Percentiles rank a stretch among this genome's conserved stretches.
phyloP scores from a whole-genome alignment of 2,113 vertebrate species.

The Hucho hucho region DNA sequence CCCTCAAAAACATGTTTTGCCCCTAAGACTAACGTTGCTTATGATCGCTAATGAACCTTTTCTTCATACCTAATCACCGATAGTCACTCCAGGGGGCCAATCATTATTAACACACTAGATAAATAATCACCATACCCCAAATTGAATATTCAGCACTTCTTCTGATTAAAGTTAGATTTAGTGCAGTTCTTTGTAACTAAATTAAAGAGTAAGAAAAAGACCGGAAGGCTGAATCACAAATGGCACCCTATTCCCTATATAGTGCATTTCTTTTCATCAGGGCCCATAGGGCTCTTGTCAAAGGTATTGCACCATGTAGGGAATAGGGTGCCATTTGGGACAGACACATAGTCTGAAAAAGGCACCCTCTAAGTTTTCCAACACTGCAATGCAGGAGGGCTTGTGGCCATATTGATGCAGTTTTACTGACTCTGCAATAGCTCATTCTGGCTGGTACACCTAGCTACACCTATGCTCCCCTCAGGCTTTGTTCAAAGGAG shows the following conservation, averaged over 20 bases:
- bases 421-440: slow-evolving; percentile 47
- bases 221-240: slow-evolving; percentile 1
- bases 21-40: slow-evolving; percentile 50
- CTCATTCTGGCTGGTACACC: too few species aligned
- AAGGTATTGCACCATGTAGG: too few species aligned
- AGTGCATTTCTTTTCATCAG: too few species aligned
- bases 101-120: slow-evolving; percentile 42
- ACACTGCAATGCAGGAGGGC: background rate
- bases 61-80: slow-evolving; percentile 49
- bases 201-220: slow-evolving; percentile 23
- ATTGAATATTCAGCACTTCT: slow-evolving; percentile 55
- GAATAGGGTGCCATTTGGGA: too few species aligned
- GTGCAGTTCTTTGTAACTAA: slow-evolving; percentile 18
- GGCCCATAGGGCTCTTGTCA: too few species aligned
- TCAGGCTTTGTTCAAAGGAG: background rate
- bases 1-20: slow-evolving; percentile 54
- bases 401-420: slow-evolving; percentile 7
- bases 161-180: slow-evolving; percentile 40
- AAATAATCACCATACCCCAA: slow-evolving; percentile 43
- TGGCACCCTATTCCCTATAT: too few species aligned
- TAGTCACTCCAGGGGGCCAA: slow-evolving; percentile 58
- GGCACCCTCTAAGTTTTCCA: background rate
- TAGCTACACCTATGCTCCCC: background rate
- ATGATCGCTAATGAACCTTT: slow-evolving; percentile 60
- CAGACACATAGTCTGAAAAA: too few species aligned